phyloP scores from a whole-genome alignment of 2,888 invertebrate species.

The Hypomecis punctinalis region DNA sequence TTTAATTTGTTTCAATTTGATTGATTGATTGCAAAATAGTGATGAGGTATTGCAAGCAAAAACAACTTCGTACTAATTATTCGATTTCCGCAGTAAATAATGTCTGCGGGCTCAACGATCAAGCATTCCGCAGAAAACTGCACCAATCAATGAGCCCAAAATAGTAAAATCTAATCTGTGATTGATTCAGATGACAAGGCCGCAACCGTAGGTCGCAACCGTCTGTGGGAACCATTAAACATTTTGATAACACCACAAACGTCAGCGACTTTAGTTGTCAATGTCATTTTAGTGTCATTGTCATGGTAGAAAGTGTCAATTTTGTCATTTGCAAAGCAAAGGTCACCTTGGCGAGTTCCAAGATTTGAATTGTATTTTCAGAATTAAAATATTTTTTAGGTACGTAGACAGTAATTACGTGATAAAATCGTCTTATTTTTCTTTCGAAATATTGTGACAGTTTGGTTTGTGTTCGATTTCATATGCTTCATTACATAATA shows the following conservation, averaged over 20 bases:
- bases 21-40: not conserved
- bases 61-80: no score
- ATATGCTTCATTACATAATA: conserved; percentile 45
- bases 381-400: conserved; percentile 56
- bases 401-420: conserved; percentile 49
- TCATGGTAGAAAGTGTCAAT: conserved; percentile 24
- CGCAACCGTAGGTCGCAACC: no score
- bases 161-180: no score
- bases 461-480: conserved; percentile 17
- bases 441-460: not conserved
- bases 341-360: conserved; percentile 74
- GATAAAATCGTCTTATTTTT: conserved; percentile 9
- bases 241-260: not conserved
- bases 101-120: no score
- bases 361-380: conserved; percentile 58
- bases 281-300: conserved; percentile 8
- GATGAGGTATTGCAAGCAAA: no score
- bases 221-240: no score
- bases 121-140: no score
- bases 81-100: no score
- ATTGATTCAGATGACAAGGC: no score
- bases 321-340: conserved; percentile 57
- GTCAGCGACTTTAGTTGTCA: conserved; percentile 8
- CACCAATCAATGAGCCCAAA: no score
- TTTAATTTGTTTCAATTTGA: conserved; percentile 6